These are phyloP conservation scores for Eulemur coronatus DNA, from an alignment of 2,797 vertebrate genomes.

Conservation along the genomic window DNA sequence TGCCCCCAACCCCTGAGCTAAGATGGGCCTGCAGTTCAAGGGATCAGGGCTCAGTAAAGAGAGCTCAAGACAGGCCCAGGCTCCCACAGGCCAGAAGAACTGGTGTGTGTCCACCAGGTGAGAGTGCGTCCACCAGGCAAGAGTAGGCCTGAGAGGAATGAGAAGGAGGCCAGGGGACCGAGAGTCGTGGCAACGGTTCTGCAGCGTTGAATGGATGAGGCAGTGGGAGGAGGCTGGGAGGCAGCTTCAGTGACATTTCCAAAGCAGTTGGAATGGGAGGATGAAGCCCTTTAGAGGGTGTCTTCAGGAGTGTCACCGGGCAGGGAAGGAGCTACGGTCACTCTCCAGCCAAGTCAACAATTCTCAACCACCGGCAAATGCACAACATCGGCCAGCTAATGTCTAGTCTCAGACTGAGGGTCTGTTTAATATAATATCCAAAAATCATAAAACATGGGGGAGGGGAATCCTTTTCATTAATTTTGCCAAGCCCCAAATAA, in stretches of 20 bases:
- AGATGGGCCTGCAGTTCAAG: neutral
- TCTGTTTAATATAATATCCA: neutral
- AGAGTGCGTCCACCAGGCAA: neutral
- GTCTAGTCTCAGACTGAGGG: neutral
- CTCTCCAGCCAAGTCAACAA: neutral
- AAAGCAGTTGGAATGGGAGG: neutral
- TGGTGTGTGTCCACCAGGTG: neutral
- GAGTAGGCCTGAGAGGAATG: accelerated
- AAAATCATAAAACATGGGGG: neutral
- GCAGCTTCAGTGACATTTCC: neutral
- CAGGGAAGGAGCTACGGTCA: neutral
- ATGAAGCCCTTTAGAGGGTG: neutral
- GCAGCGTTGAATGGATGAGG: accelerated
- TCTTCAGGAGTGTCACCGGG: neutral
- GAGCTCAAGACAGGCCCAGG: neutral
- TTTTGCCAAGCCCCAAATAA: neutral
- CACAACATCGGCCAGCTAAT: neutral
- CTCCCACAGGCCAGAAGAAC: neutral
- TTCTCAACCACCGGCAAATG: neutral
- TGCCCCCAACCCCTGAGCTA: neutral
- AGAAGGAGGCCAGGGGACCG: neutral
- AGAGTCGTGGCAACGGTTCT: neutral
- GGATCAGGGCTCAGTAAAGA: neutral
- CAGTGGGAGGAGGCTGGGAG: neutral
- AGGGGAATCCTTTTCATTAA: neutral